Evolutionary conservation across 1,140 invertebrate genomes (phyloP), one percentile per base, ranked within the genome.

Genomic region (Bombus waltoni): DNA sequence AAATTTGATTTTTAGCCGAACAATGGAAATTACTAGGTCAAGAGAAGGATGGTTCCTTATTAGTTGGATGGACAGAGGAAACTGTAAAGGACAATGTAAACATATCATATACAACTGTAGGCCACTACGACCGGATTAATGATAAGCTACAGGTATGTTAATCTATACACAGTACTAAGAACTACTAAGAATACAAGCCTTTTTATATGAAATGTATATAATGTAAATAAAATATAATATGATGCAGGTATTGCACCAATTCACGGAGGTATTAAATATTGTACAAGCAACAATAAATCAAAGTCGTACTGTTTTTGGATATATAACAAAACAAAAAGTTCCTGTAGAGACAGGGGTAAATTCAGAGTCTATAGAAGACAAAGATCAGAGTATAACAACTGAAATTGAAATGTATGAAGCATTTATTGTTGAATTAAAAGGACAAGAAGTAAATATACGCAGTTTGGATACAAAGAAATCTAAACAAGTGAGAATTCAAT

Each of bases 221-320:
- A 47, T n/a, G 18, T 32, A 74, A 74, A 47, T 88, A 2, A 47
- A 42, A 40, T 73, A 76, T 57, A 81, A 62, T 86, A 53, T 74
- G 93, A 65, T 97, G 35, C 92, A 96, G 90, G 95, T 96, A 47
- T 92, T 98, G 5, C 95, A 97, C 91, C 96, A 95, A 38, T 97
- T 97, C 93, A 90, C 96, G 18, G 95, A 96, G 44, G 95, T 96
- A 88, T 87, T 96, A 38, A 97, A 97, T 92, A 95, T 97, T 47
- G 96, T 98, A 80, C 97, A 98, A 95, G 97, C 97, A n/a, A 97
- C 97, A 15, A 96, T 98, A 6, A 98, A 98, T 93, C 96, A 96
- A 85, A 96, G 95, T 85, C 96, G 96, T 62, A 97, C 96, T 13
- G 92, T 97, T 81, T 90, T 98, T 70, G 96, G 96, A n/a, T 97